Evolutionary conservation across 53 echinoderm and acorn worm species (phyloP).

Genomic region (Patiria pectinifera): DNA sequence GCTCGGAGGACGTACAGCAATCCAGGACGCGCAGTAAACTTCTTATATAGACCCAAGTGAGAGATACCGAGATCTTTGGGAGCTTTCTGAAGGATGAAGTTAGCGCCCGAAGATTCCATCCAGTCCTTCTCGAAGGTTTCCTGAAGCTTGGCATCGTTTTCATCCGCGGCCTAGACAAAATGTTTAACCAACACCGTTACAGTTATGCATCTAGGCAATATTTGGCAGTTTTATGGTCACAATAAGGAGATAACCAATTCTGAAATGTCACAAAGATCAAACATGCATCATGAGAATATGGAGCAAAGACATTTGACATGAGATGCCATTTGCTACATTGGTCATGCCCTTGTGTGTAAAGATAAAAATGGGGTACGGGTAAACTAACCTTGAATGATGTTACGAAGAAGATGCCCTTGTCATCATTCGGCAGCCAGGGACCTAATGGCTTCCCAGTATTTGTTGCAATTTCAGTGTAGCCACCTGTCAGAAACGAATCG

Average conservation of each 20-base stretch:
- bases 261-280: too few relatives aligned
- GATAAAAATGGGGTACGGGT: too few relatives aligned
- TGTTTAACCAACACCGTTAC: too few relatives aligned
- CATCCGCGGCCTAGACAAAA: constrained; percentile 24
- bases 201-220: too few relatives aligned
- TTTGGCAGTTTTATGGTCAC: too few relatives aligned
- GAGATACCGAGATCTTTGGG: constrained; percentile 62
- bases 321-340: too few relatives aligned
- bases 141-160: constrained; percentile 53
- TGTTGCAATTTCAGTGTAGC: constrained; percentile 63
- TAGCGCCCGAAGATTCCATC: constrained; percentile 61
- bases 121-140: constrained; percentile 69
- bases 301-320: too few relatives aligned
- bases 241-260: too few relatives aligned
- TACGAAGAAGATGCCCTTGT: constrained; percentile 57
- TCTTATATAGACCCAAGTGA: constrained; percentile 63
- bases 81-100: constrained; percentile 65
- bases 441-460: constrained; percentile 52
- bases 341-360: too few relatives aligned
- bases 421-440: constrained; percentile 57
- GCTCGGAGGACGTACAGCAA: constrained; percentile 67
- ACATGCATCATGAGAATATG: too few relatives aligned
- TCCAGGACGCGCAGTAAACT: constrained; percentile 53
- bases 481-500: constrained; percentile 38
- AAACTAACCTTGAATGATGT: constrained; percentile 58